Conservation (phyloP, 92 coral and sea anemone species). For the Actinernus sp. region DNA sequence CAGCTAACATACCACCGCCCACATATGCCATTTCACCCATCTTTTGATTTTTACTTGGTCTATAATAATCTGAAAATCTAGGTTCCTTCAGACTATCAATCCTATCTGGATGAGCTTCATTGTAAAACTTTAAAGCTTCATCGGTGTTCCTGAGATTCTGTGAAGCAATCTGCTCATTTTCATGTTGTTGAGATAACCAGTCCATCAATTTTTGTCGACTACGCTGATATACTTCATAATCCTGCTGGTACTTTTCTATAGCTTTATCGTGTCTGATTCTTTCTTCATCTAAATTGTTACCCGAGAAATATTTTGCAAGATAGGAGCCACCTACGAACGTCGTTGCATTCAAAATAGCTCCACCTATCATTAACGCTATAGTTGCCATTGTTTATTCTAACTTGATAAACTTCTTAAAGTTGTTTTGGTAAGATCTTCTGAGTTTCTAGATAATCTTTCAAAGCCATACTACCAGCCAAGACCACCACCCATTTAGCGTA, state of each 20-base stretch:
- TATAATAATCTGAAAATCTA: slow-evolving; percentile 25
- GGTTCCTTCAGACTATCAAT: slow-evolving; percentile 46
- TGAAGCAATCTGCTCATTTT: slow-evolving; percentile 11
- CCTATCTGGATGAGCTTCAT: no score
- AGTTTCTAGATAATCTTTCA: slow-evolving; percentile 66
- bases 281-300: slow-evolving; percentile 9
- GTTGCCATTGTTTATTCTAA: slow-evolving; percentile 36
- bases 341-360: slow-evolving; percentile 54
- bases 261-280: slow-evolving; percentile 64
- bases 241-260: slow-evolving; percentile 57
- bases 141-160: slow-evolving; percentile 30
- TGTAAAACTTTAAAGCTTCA: slow-evolving; percentile 49
- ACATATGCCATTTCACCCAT: slow-evolving; percentile 54
- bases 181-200: slow-evolving; percentile 19
- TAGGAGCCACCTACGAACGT: no score
- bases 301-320: no score
- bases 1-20: no score
- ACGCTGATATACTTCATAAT: slow-evolving; percentile 43
- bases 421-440: no score
- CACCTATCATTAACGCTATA: slow-evolving; percentile 59
- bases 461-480: slow-evolving; percentile 26
- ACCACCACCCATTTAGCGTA: slow-evolving; percentile 65
- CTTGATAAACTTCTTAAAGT: no score
- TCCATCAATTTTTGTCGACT: slow-evolving; percentile 38
- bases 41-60: slow-evolving; percentile 37